These are phyloP conservation scores for Dorcus hopei DNA, from an alignment of 2,888 invertebrate species.

Conservation along the genomic window DNA sequence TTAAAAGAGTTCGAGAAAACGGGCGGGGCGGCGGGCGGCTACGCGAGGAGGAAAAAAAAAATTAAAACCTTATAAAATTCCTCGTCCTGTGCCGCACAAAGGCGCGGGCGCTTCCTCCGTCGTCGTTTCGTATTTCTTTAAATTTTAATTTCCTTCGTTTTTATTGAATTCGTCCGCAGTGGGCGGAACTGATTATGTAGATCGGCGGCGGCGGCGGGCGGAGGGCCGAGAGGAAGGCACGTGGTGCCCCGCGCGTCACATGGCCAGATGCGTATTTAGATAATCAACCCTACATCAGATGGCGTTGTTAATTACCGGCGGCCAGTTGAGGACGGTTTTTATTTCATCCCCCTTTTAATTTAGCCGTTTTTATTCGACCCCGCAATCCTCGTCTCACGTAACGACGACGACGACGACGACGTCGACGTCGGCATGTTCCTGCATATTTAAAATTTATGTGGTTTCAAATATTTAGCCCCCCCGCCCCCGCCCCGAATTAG, in stretches of 20 bases:
- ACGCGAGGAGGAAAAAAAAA: too few relatives aligned
- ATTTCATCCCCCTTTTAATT: neutral
- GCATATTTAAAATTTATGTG: neutral
- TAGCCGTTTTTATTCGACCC: neutral
- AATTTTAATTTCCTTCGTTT: too few relatives aligned
- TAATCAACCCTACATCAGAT: conserved; percentile 12
- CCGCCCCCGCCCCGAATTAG: too few relatives aligned
- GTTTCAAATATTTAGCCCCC: neutral
- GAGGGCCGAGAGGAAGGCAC: conserved; percentile 5
- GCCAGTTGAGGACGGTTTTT: neutral
- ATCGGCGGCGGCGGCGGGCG: neutral
- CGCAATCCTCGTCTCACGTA: neutral
- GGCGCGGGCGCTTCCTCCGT: too few relatives aligned
- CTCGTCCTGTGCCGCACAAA: too few relatives aligned
- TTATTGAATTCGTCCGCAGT: too few relatives aligned
- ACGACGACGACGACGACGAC: neutral
- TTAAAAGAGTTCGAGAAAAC: too few relatives aligned
- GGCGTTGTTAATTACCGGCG: neutral
- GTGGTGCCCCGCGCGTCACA: conserved; percentile 2
- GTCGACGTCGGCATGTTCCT: neutral
- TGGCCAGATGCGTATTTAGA: conserved; percentile 15
- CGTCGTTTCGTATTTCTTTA: too few relatives aligned
- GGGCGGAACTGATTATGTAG: neutral
- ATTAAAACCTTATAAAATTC: too few relatives aligned
- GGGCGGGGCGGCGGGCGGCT: too few relatives aligned